Percentiles rank a stretch among this genome's conserved stretches.
Evolutionary conservation across 2,888 invertebrate species (phyloP).

Genomic region (Yponomeuta evonymella): DNA sequence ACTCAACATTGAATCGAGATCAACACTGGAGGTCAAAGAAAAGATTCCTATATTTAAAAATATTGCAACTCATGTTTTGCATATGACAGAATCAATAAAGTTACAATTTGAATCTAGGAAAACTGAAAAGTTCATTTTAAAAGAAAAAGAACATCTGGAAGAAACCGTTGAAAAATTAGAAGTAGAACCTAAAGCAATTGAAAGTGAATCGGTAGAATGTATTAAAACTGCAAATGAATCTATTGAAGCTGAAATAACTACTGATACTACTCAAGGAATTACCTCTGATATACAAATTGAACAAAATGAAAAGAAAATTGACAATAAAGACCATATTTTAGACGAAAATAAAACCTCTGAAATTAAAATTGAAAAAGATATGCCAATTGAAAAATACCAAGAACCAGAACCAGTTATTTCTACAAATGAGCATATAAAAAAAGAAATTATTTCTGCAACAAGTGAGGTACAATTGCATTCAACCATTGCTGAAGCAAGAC

Average conservation of each 20-base stretch:
- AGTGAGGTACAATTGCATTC: no score
- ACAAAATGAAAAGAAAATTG: not conserved
- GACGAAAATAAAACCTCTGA: not conserved
- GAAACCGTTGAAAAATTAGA: not conserved
- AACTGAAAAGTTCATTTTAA: slow-evolving; percentile 3
- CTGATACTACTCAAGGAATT: not conserved
- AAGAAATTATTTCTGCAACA: no score
- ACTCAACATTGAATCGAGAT: slow-evolving; percentile 37
- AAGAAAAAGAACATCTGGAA: slow-evolving; percentile 24
- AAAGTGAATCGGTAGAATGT: not conserved
- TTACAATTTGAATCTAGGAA: not conserved
- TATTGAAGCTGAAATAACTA: not conserved
- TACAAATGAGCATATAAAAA: no score
- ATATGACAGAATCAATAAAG: slow-evolving; percentile 25
- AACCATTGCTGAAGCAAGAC: no score
- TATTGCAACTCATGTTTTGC: slow-evolving; percentile 36
- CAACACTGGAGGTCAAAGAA: slow-evolving; percentile 56
- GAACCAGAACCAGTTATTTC: no score
- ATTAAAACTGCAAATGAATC: not conserved
- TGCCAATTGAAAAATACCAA: no score
- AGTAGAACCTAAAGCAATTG: not conserved
- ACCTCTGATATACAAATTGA: not conserved
- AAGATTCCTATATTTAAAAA: slow-evolving; percentile 62
- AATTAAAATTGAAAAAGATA: no score
- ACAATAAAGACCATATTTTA: not conserved